Base-by-base conservation (phyloP, 2,113 vertebrate species). In the Syngnathoides biaculeatus region DNA sequence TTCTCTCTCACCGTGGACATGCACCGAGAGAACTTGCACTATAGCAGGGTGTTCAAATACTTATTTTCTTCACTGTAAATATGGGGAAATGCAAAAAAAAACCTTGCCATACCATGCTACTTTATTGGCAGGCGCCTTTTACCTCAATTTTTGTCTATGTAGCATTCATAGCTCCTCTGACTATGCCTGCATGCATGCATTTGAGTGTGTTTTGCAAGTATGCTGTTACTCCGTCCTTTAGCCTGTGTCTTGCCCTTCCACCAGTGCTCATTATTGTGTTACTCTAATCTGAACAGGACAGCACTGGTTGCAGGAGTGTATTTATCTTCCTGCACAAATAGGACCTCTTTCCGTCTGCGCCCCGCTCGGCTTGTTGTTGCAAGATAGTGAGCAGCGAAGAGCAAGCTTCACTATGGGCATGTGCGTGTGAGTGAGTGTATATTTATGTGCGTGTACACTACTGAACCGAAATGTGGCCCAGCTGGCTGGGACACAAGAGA, bases 261-360 rank as follows among this genome's bases (percentile, higher is more conserved):
- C 79, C 75, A 56, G 75, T 55, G 79, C 84, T 84, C 83, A 83
- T 89, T 89, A 83, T 89, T 87, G 80, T 86, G 82, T 75, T 82
- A 79, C 79, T 88, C 83, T 90, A 85, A 90, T 90, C 85, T 84
- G 85, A 85, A 88, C 75, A 82, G 86, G 84, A 83, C 86, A 84
- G 84, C 83, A 90, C 83, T 78, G 81, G 78, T 77, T 88, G 85
- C 87, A 89, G 80, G 82, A 90, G 87, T 85, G 79, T 87, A 87
- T 86, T 90, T 93, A 91, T 93, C 92, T 93, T 86, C 86, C 86
- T 83, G 78, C 83, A 87, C 88, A 92, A 92, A 92, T 89, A 92
- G 81, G 79, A 77, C 68, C 82, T 87, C 85, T 89, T 92, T 91
- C 90, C 88, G 81, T 92, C 89, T 90, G 89, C 79, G 88, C 84